These are phyloP conservation scores for Acipenser transmontanus DNA, from an alignment of 2,797 vertebrate species.

Conservation along the genomic window DNA sequence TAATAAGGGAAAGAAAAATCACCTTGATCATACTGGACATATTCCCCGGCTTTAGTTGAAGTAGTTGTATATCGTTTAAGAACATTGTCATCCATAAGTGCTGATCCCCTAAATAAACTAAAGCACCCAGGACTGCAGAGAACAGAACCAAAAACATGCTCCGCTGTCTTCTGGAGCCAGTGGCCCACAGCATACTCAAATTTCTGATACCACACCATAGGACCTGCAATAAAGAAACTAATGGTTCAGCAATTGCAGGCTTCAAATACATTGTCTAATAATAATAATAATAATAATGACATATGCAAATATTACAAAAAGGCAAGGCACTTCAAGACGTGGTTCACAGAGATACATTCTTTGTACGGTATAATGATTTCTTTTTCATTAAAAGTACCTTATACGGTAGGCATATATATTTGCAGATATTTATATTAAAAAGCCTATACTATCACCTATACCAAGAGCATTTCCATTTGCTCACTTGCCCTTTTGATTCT, in stretches of 20 bases:
- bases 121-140: slow-evolving; percentile 74
- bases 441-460: too few species aligned
- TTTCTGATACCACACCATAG: slow-evolving; percentile 80
- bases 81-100: slow-evolving; percentile 71
- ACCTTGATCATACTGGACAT: slow-evolving; percentile 77
- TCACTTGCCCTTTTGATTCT: too few species aligned
- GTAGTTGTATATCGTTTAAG: slow-evolving; percentile 69
- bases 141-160: slow-evolving; percentile 72
- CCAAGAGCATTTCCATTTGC: too few species aligned
- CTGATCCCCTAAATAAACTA: slow-evolving; percentile 67
- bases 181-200: slow-evolving; percentile 76
- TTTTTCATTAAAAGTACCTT: too few species aligned
- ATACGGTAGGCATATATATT: too few species aligned
- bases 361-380: not conserved
- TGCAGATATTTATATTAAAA: too few species aligned
- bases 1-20: not conserved
- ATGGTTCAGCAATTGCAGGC: not conserved
- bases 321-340: not conserved
- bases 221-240: slow-evolving; percentile 43
- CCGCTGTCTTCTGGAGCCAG: slow-evolving; percentile 74
- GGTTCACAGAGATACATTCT: not conserved
- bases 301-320: not conserved
- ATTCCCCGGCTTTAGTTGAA: slow-evolving; percentile 54
- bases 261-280: not conserved
- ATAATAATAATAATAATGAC: too few species aligned